phyloP scores from a whole-genome alignment of 1,140 invertebrate genomes.

The Bombus waltoni region DNA sequence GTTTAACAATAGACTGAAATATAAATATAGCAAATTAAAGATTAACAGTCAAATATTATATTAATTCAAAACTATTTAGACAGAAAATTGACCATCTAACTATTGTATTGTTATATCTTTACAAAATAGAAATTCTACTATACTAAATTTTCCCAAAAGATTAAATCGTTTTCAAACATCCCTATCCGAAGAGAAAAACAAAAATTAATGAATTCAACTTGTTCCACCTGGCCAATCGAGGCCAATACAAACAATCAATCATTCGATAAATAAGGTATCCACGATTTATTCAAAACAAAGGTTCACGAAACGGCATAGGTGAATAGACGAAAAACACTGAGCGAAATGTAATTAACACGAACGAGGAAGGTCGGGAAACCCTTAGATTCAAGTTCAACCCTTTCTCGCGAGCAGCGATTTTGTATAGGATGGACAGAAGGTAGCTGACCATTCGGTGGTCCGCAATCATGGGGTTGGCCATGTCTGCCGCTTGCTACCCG shows the following conservation, averaged over 20 bases:
- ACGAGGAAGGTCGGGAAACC: background rate
- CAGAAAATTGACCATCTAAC: too few relatives aligned
- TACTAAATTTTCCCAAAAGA: background rate
- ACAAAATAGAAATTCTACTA: too few relatives aligned
- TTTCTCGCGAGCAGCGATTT: conserved; percentile 62
- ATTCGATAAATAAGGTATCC: background rate
- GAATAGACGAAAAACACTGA: background rate
- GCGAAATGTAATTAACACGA: conserved; percentile 58
- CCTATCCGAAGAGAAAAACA: background rate
- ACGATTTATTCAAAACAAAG: background rate
- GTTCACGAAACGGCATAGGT: background rate
- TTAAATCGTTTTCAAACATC: background rate
- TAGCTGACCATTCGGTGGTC: conserved; percentile 74
- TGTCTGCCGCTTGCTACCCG: conserved; percentile 56
- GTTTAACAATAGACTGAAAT: too few relatives aligned
- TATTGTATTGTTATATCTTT: too few relatives aligned
- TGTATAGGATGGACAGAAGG: conserved; percentile 62
- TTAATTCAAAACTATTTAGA: too few relatives aligned
- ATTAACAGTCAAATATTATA: too few relatives aligned
- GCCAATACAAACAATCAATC: background rate
- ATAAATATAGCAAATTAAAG: too few relatives aligned
- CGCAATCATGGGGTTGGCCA: conserved; percentile 54
- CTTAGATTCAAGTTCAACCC: conserved; percentile 55
- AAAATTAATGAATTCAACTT: background rate
- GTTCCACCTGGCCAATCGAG: background rate